Evolutionary conservation across 2,888 invertebrate genomes (phyloP).

Genomic region (Adela reaumurella): DNA sequence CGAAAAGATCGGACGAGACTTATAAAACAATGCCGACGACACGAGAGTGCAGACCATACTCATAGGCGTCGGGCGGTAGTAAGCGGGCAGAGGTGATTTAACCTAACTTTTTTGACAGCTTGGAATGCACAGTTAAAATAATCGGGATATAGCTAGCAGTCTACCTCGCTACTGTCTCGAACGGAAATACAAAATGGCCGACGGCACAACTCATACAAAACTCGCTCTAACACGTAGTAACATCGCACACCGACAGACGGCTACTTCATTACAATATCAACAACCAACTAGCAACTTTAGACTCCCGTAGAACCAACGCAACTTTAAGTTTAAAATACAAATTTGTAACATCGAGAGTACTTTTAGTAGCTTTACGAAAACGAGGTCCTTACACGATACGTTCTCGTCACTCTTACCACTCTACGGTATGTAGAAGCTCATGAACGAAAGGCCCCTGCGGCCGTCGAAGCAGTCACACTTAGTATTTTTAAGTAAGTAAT

Average conservation of each 20-base stretch:
- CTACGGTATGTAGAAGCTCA: conserved; percentile 43
- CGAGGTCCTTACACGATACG: conserved; percentile 39
- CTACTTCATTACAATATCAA: neutral
- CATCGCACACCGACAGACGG: neutral
- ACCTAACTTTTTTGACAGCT: too few species aligned
- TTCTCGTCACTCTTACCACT: conserved; percentile 42
- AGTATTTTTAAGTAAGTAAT: conserved; percentile 18
- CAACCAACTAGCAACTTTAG: neutral
- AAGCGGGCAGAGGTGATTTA: too few species aligned
- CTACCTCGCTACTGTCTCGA: too few species aligned
- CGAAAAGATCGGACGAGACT: too few species aligned
- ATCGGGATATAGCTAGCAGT: too few species aligned
- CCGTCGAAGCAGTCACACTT: neutral
- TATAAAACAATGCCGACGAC: too few species aligned
- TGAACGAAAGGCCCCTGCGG: conserved; percentile 15
- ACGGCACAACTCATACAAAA: too few species aligned
- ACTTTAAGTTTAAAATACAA: conserved; percentile 31
- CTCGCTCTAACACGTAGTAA: conserved; percentile 7
- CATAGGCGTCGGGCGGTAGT: too few species aligned
- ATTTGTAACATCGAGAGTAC: conserved; percentile 54
- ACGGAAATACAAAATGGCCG: too few species aligned
- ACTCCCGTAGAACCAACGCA: neutral
- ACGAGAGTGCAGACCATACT: too few species aligned
- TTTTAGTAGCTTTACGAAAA: conserved; percentile 46
- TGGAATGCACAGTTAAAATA: too few species aligned